Base-by-base conservation (phyloP, 2,113 vertebrate genomes). In the Onychostoma macrolepis region DNA sequence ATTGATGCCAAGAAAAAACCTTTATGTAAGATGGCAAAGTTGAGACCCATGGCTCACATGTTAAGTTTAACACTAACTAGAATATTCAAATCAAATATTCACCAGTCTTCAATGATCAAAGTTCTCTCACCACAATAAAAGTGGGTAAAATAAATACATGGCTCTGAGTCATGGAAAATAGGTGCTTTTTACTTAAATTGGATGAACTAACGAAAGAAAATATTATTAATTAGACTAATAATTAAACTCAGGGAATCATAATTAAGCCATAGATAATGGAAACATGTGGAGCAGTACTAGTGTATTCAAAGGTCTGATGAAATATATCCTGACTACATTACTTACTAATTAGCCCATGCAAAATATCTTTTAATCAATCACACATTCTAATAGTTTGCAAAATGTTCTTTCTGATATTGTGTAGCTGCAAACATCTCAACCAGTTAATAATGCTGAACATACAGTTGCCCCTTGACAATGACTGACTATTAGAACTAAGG, bases 401-500 rank as follows among this genome's bases (percentile, higher is more conserved):
- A 36, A 17, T 76, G 0, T 26, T 6, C 6, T 76, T 76, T 45
- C 3, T 28, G 26, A 33, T 6, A 53, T 79, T 38, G 21, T 63
- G 13, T 58, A 58, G 30, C 50, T 36, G 50, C 30, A 58, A 36
- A 36, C 77, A 6, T 30, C 48, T 26, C 4, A 48, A 65, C 5
- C 13, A 33, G 5, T 76, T 48, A 43, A 77, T 9, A 50, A 50
- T 21, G 26, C 3, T 50, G 15, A 78, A 53, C 30, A 9, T 24
- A 21, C 12, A 7, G 10, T 13, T 26, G 12, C 26, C 24, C 43
- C 41, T 48, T 48, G 48, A 48, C 13, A 76, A 4, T 6, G 50
- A 50, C 26, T 19, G 41, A 48, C 43, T 78, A 8, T 90, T 78
- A 33, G 48, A 21, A 21, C 17, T 79, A 9, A 36, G 15, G 88